A percentile compares a stretch with the other conserved stretches of the same genome.
These are phyloP conservation scores for Criorhina ranunculi DNA, from an alignment of 2,888 invertebrate genomes.

Conservation along the genomic window DNA sequence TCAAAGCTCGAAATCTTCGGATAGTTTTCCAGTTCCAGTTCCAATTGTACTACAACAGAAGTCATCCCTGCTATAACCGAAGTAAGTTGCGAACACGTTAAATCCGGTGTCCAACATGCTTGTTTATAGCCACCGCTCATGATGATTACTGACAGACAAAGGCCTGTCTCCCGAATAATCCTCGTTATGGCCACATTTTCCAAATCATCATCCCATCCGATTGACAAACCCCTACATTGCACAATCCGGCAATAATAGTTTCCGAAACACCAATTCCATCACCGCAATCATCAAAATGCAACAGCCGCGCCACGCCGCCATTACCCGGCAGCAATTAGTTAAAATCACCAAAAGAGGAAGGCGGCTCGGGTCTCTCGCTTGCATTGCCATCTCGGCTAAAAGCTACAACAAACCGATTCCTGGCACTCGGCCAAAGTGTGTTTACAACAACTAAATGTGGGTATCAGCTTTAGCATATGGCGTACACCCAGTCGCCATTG, in stretches of 20 bases:
- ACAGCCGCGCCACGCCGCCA: slow-evolving; percentile 25
- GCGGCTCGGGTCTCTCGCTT: background rate
- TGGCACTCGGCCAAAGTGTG: slow-evolving; percentile 64
- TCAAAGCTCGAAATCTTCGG: too few species aligned
- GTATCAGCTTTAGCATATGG: slow-evolving; percentile 31
- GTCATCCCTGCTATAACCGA: too few species aligned
- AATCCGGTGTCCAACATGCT: too few species aligned
- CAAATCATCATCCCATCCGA: background rate
- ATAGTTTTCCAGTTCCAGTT: too few species aligned
- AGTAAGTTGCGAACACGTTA: too few species aligned
- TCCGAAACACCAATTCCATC: slow-evolving; percentile 21
- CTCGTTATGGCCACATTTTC: too few species aligned
- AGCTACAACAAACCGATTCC: slow-evolving; percentile 39
- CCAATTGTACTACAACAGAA: too few species aligned
- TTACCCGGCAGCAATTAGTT: slow-evolving; percentile 57
- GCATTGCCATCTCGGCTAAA: slow-evolving; percentile 21
- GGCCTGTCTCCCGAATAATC: too few species aligned
- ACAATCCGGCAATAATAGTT: slow-evolving; percentile 14
- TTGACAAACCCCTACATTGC: slow-evolving; percentile 20
- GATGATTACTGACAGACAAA: too few species aligned
- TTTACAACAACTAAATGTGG: slow-evolving; percentile 65
- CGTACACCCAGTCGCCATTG: background rate
- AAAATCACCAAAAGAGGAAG: slow-evolving; percentile 50
- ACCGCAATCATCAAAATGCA: slow-evolving; percentile 36
- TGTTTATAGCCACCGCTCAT: too few species aligned